Conservation (phyloP, 2,113 vertebrate species). For the Oreochromis aureus region DNA sequence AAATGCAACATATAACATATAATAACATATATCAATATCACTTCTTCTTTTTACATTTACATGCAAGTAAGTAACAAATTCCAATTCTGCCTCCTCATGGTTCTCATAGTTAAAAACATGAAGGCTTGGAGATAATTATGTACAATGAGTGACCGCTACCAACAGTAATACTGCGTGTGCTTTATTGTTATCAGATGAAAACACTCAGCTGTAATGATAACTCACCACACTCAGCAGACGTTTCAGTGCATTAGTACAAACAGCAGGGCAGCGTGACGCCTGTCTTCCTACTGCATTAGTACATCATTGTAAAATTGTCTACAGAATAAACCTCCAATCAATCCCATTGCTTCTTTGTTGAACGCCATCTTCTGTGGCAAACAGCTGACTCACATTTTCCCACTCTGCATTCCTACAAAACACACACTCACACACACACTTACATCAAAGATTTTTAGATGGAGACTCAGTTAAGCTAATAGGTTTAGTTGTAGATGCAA, state of each 20-base stretch:
- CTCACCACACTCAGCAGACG: background rate
- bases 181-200: background rate
- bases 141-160: background rate
- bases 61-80: background rate
- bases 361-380: background rate
- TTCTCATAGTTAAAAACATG: background rate
- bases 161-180: background rate
- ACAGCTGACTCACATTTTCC: conserved; percentile 11
- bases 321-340: background rate
- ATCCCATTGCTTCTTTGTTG: background rate
- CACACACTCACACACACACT: background rate
- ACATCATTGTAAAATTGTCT: background rate
- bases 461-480: background rate
- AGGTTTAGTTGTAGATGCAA: background rate
- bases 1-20: background rate
- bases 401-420: background rate
- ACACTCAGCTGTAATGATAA: background rate
- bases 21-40: background rate
- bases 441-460: background rate
- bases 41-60: background rate
- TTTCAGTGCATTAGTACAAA: background rate
- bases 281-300: background rate
- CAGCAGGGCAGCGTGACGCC: background rate
- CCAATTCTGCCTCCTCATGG: background rate
- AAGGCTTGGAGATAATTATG: background rate